Conservation (phyloP, 2,888 invertebrate genomes). For the Limulus polyphemus region DNA sequence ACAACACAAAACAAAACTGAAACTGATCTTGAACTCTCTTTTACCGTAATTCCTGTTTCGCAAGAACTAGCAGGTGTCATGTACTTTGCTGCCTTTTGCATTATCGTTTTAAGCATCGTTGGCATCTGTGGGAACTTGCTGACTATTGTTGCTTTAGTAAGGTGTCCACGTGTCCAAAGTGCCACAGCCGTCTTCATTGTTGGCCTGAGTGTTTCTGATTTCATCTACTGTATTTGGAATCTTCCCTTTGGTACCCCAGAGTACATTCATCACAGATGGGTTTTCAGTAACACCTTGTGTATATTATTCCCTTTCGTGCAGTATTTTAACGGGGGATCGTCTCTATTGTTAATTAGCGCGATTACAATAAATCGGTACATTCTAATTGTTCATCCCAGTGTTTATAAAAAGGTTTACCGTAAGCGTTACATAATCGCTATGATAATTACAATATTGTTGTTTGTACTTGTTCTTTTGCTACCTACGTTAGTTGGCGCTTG, state of each 20-base stretch:
- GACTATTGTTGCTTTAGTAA: slow-evolving; percentile 24
- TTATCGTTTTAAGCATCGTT: slow-evolving; percentile 21
- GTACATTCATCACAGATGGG: slow-evolving; percentile 56
- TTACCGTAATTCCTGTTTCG: no score
- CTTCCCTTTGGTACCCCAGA: slow-evolving; percentile 66
- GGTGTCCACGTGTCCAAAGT: slow-evolving; percentile 34
- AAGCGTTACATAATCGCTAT: slow-evolving; percentile 56
- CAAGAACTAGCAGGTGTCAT: slow-evolving; percentile 6
- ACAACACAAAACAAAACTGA: no score
- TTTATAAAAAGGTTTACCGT: slow-evolving; percentile 46
- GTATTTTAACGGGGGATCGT: slow-evolving; percentile 73
- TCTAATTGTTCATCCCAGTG: slow-evolving; percentile 66
- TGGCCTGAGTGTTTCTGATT: slow-evolving; percentile 65
- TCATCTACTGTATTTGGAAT: slow-evolving; percentile 72
- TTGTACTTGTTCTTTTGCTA: slow-evolving; percentile 59
- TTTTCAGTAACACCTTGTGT: slow-evolving; percentile 58
- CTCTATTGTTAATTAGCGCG: slow-evolving; percentile 63
- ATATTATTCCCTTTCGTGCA: slow-evolving; percentile 62
- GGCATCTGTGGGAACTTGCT: slow-evolving; percentile 24
- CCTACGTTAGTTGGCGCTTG: slow-evolving; percentile 67
- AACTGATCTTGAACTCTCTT: no score
- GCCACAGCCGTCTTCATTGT: slow-evolving; percentile 76
- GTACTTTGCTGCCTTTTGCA: slow-evolving; percentile 21
- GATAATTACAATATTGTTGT: slow-evolving; percentile 64
- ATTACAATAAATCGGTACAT: slow-evolving; percentile 75